A percentile compares a stretch with the other conserved stretches of the same genome.
These are phyloP conservation scores for Archilochus colubris DNA, from an alignment of 2,113 vertebrate species.

Conservation along the genomic window DNA sequence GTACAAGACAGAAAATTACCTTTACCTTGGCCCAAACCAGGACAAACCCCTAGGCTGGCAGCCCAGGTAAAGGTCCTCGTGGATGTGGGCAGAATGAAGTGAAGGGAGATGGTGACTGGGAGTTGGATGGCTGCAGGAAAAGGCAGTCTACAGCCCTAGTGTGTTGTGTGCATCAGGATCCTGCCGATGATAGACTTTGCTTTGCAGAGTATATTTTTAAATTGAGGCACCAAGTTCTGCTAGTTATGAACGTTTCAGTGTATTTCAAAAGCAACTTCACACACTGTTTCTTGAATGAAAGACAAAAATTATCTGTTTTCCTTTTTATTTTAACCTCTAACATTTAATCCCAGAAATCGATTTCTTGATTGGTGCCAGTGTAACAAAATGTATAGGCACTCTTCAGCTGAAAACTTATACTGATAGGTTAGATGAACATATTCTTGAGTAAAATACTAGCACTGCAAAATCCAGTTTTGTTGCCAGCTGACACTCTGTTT, in stretches of 20 bases:
- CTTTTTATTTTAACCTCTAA: not conserved
- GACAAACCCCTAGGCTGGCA: not conserved
- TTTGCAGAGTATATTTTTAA: not conserved
- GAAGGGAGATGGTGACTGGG: not conserved
- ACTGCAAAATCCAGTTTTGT: not conserved
- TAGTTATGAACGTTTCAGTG: not conserved
- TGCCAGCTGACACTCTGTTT: not conserved
- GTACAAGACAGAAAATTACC: too few species aligned
- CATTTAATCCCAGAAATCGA: not conserved
- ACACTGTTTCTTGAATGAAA: not conserved
- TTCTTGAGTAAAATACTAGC: not conserved
- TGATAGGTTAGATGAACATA: not conserved
- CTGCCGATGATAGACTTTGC: not conserved
- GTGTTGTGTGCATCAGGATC: not conserved
- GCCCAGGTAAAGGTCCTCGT: not conserved
- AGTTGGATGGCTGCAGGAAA: not conserved
- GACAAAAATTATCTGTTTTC: not conserved
- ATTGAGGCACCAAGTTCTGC: not conserved
- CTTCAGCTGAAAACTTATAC: not conserved
- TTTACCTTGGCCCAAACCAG: too few species aligned
- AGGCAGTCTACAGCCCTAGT: not conserved
- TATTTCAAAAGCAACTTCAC: not conserved
- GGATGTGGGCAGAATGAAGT: not conserved
- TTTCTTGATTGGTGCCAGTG: not conserved
- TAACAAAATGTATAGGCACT: not conserved